Base-by-base conservation (phyloP, 2,113 vertebrate genomes). In the Theropithecus gelada region DNA sequence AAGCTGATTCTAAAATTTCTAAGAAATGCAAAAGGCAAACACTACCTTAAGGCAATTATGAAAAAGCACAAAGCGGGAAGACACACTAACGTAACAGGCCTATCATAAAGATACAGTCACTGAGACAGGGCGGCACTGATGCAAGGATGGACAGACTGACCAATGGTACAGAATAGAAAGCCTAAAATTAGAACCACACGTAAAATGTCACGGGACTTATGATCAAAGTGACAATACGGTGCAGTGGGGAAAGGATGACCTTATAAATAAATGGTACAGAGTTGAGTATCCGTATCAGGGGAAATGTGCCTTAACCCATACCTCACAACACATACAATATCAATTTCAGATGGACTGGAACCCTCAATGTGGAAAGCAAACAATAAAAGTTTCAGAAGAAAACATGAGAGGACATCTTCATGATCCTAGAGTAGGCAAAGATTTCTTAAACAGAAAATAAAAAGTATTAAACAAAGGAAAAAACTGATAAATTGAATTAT, bases 1-100 rank as follows among this genome's bases (percentile, higher is more conserved):
- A 95, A 93, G 12, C 6, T 87, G 23, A 88, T 73, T 75, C 82
- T 80, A 91, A 95, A 83, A 87, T 78, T 78, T 64, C 61, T 64
- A 88, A 94, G 8, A 90, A 81, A 68, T 59, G 2, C n/a, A 81
- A 94, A 94, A 30, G 59, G 7, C n/a, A 81, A 88, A 93, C 35
- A 66, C 22, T 16, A 68, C 27, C 32, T n/a, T 23, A 85, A 81
- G 82, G 40, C 43, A 75, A 92, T 75, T 45, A 68, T 4, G 8
- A 93, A 90, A 50, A 86, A 43, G 38, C 86, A 93, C 40, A 88
- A n/a, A 84, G 38, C 27, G 73, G 13, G 32, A 73, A 84, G 68
- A 88, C 14, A 8, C 68, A 43, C 40, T 17, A 38, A 38, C 1
- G 35, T 79, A 78, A 86, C 0, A 48, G 88, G 57, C 8, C 57